Base-by-base conservation (phyloP, 1,140 invertebrate species). In the Calliopsis andreniformis region DNA sequence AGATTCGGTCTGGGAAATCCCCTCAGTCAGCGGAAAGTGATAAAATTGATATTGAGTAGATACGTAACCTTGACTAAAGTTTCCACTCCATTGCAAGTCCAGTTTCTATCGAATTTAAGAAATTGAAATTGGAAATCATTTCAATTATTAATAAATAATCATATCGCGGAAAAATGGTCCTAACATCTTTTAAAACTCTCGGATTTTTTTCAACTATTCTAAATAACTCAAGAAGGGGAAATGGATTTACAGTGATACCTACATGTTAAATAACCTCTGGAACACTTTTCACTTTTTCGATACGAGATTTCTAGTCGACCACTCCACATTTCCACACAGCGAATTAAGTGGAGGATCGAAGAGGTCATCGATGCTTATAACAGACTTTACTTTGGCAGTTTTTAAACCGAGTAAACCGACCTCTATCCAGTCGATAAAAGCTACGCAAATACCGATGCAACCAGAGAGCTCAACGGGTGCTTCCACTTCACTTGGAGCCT, bases 341-440 rank as follows among this genome's bases (percentile, higher is more conserved):
- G 23, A 32, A 23, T 32, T 18, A 58, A 67, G 45, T 2, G 23
- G 23, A 39, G 3, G 18, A 25, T 25, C 18, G 30, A 58, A 47
- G 53, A 28, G 43, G n/a, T 43, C 45, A 61, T 76, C 66, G 73
- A 69, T 53, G 73, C 35, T 59, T 66, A 59, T 61, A 68, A 76
- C 45, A 61, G 73, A 69, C 61, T 73, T 66, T 78, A 32, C 47
- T 42, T 47, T 32, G 63, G 56, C 43, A 23, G 18, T 45, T 70
- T 81, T 79, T 42, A 53, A 81, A 45, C 39, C 3, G 18, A 35
- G 47, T 12, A 35, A 51, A 39, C 30, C 42, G 20, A 25, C 32
- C 1, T 35, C 14, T n/a, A 35, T 20, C 8, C 45, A 28, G 45
- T 39, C 20, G 61, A 76, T 83, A 72, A 83, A 83, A 83, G 62